Evolutionary conservation across 1,140 invertebrate species (phyloP).

Genomic region (Riptortus pedestris): DNA sequence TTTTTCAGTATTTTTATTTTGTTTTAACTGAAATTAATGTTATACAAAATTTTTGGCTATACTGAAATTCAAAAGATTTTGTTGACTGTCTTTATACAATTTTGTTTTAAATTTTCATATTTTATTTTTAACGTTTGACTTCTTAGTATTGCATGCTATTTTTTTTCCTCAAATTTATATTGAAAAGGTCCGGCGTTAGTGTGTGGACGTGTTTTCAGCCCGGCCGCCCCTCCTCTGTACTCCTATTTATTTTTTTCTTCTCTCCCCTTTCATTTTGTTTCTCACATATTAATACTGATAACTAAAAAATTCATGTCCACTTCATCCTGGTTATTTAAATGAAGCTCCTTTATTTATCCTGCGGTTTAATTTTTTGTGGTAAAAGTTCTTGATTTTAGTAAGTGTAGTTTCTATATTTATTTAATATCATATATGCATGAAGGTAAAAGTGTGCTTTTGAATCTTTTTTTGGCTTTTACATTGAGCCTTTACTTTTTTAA

Average conservation of each 20-base stretch:
- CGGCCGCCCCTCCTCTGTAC: conserved; percentile 27
- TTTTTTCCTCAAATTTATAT: not conserved
- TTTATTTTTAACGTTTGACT: not conserved
- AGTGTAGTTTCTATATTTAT: conserved; percentile 10
- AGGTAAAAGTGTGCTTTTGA: conserved; percentile 4
- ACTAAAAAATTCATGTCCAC: too few relatives aligned
- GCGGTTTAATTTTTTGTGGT: too few relatives aligned
- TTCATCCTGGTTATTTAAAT: not conserved
- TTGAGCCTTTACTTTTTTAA: too few relatives aligned
- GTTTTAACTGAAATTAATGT: conserved; percentile 23
- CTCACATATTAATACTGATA: conserved; percentile 18
- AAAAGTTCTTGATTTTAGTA: too few relatives aligned
- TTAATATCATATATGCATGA: not conserved
- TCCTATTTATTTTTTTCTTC: conserved; percentile 26
- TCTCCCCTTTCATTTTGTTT: conserved; percentile 28
- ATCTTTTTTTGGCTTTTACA: conserved; percentile 31
- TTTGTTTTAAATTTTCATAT: not conserved
- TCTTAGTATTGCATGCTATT: not conserved
- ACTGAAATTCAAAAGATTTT: too few relatives aligned
- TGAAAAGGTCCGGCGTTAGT: not conserved
- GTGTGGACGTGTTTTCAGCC: conserved; percentile 24
- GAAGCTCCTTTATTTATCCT: too few relatives aligned
- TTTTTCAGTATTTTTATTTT: conserved; percentile 26
- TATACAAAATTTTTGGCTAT: conserved; percentile 18
- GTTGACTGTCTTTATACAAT: not conserved